phyloP scores from a whole-genome alignment of 1,140 invertebrate genomes.

The Philotrypesis tridentata region DNA sequence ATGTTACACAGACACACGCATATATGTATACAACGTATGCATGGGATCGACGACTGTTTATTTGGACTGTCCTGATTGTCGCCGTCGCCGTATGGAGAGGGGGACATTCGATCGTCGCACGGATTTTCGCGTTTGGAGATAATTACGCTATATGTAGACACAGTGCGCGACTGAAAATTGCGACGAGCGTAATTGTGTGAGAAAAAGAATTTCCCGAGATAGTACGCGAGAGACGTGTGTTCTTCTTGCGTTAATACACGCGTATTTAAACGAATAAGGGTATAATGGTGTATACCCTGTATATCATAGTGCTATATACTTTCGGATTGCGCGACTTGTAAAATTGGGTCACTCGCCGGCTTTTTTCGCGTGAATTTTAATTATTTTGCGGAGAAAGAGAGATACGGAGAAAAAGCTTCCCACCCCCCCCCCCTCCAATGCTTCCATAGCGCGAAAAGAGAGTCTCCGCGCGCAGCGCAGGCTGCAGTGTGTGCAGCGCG shows the following conservation, averaged over 20 bases:
- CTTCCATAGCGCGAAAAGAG: no score
- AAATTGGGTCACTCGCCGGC: slow-evolving; percentile 10
- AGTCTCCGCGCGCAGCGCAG: no score
- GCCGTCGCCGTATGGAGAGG: background rate
- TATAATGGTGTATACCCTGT: background rate
- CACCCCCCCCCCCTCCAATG: no score
- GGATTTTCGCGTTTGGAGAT: background rate
- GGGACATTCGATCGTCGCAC: background rate
- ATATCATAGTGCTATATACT: background rate
- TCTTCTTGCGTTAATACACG: background rate
- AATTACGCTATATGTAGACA: background rate
- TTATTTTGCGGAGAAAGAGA: background rate
- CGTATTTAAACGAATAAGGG: background rate
- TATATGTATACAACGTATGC: no score
- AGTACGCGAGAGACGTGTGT: background rate
- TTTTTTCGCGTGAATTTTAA: background rate
- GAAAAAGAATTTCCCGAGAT: no score
- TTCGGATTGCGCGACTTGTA: background rate
- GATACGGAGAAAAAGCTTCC: no score
- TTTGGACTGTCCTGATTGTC: background rate
- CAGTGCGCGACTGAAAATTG: background rate
- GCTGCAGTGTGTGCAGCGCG: no score
- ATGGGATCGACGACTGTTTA: background rate
- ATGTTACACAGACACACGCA: no score
- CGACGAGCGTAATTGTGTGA: background rate